Percentiles rank a stretch among this genome's conserved stretches.
These are phyloP conservation scores for Andrena cerasifolii DNA, from an alignment of 1,140 invertebrate genomes.

Conservation along the genomic window DNA sequence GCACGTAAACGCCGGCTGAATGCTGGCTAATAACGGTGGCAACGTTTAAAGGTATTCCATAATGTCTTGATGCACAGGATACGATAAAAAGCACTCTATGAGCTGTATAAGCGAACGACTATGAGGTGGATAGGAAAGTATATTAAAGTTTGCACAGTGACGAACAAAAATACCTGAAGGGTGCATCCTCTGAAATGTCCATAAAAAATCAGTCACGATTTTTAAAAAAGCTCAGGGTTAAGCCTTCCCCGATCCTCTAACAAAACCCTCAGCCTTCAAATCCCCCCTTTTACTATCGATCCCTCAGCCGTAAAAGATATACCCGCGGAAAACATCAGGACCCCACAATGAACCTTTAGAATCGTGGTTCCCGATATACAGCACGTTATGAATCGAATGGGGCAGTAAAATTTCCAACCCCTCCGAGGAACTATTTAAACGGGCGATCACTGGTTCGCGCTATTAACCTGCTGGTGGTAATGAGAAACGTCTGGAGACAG, in stretches of 20 bases:
- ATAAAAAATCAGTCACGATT: no score
- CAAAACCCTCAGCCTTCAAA: no score
- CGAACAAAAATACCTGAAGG: no score
- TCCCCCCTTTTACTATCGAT: background rate
- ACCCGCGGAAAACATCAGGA: background rate
- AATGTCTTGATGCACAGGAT: background rate
- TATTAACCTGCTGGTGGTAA: conserved; percentile 63
- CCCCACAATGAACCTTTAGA: conserved; percentile 7
- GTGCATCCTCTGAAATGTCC: no score
- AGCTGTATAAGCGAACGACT: no score
- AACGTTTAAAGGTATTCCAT: background rate
- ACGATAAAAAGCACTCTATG: no score
- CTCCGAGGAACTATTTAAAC: conserved; percentile 34
- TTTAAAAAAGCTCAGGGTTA: no score
- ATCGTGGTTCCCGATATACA: background rate
- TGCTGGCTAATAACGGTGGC: no score
- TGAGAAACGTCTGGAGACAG: conserved; percentile 66
- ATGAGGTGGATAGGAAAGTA: no score
- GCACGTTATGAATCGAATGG: conserved; percentile 24
- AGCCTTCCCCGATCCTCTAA: no score
- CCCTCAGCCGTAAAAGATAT: background rate
- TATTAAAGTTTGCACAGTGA: no score
- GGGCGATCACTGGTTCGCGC: conserved; percentile 50
- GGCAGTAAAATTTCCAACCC: conserved; percentile 42
- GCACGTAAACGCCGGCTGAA: background rate